phyloP scores from a whole-genome alignment of 2,797 vertebrate species.

The Gorsachius magnificus region DNA sequence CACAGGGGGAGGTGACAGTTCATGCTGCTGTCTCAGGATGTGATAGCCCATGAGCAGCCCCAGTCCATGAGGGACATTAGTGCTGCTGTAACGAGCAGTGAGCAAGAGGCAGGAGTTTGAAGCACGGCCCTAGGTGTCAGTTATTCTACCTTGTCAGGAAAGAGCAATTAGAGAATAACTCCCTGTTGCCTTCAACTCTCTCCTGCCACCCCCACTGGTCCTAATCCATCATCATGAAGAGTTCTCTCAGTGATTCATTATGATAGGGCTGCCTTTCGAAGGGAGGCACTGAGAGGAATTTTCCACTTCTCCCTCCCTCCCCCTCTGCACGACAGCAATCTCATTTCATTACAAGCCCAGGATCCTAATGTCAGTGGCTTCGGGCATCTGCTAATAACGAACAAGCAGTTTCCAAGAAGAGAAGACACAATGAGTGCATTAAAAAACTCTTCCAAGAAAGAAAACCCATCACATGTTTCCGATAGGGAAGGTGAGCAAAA shows the following conservation, averaged over 20 bases:
- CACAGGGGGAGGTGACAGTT: not conserved
- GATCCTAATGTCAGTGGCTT: not conserved
- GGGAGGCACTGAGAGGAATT: not conserved
- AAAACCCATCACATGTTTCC: not conserved
- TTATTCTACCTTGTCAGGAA: not conserved
- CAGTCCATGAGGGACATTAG: rapidly evolving
- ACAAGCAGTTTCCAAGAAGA: not conserved
- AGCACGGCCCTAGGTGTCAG: not conserved
- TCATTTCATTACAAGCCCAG: not conserved
- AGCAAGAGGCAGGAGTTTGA: not conserved
- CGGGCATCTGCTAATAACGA: not conserved
- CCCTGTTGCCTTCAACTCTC: not conserved
- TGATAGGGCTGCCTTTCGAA: not conserved
- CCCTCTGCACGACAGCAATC: not conserved
- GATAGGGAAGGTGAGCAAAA: not conserved
- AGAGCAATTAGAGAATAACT: slow-evolving; percentile 4
- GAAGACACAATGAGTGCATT: not conserved
- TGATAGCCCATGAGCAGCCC: not conserved
- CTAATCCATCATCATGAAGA: not conserved
- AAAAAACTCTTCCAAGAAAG: not conserved
- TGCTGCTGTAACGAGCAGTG: not conserved
- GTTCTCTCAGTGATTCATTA: not conserved
- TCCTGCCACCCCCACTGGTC: not conserved
- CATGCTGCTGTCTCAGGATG: not conserved
- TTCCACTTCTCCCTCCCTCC: not conserved